Percentiles rank a stretch among this genome's conserved stretches.
Evolutionary conservation across 2,797 vertebrate genomes (phyloP).

Genomic region (Vireo griseus): DNA sequence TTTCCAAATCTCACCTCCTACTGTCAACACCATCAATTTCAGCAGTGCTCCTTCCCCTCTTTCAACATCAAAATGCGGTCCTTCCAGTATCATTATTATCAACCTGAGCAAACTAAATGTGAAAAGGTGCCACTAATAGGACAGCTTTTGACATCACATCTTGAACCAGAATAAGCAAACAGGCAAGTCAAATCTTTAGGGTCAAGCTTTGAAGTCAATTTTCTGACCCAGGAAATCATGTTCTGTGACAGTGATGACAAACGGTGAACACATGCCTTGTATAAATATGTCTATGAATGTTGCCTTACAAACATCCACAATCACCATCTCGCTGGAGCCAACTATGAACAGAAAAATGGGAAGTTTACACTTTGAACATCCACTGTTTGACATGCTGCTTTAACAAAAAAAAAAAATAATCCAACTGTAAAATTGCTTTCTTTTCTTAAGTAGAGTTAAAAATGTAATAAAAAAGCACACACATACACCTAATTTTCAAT

Average conservation of each 20-base stretch:
- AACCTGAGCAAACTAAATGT: slow-evolving; percentile 69
- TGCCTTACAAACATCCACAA: slow-evolving; percentile 28
- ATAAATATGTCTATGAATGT: slow-evolving; percentile 53
- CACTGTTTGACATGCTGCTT: neutral
- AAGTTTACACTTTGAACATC: neutral
- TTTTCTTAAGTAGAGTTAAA: neutral
- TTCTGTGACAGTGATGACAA: slow-evolving; percentile 69
- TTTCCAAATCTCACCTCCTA: slow-evolving; percentile 68
- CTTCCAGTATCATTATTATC: slow-evolving; percentile 73
- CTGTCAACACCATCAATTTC: slow-evolving; percentile 74
- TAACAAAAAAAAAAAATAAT: neutral
- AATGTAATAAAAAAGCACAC: neutral
- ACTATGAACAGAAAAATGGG: neutral
- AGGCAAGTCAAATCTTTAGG: slow-evolving; percentile 68
- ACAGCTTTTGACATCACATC: slow-evolving; percentile 75
- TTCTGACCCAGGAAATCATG: slow-evolving; percentile 71
- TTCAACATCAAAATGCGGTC: slow-evolving; percentile 70
- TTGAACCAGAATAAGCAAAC: slow-evolving; percentile 78
- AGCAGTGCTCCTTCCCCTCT: slow-evolving; percentile 69
- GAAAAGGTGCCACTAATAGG: slow-evolving; percentile 77
- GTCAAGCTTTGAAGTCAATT: slow-evolving; percentile 74
- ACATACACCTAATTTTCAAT: slow-evolving; percentile 11
- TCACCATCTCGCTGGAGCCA: neutral
- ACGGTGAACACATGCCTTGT: slow-evolving; percentile 46
- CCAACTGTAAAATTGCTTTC: neutral